A percentile compares a stretch with the other conserved stretches of the same genome.
These are phyloP conservation scores for Sialia sialis DNA, from an alignment of 2,113 vertebrate genomes.

Conservation along the genomic window DNA sequence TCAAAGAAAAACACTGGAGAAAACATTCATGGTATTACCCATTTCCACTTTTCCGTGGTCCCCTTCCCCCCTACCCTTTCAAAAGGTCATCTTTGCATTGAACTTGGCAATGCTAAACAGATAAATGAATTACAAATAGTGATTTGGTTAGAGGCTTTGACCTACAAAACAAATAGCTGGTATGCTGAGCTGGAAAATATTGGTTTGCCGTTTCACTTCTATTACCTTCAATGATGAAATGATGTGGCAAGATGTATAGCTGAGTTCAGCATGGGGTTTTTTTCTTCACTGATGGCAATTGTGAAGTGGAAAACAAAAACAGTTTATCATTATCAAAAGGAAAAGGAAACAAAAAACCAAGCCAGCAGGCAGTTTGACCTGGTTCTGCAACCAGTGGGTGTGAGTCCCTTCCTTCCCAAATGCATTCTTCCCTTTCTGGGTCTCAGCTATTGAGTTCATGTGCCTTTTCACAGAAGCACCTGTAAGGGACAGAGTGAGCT, in stretches of 20 bases:
- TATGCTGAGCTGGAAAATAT: not conserved
- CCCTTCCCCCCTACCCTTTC: not conserved
- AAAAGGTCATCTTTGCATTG: slow-evolving; percentile 1
- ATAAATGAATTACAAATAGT: not conserved
- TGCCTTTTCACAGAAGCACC: slow-evolving; percentile 23
- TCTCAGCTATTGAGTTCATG: not conserved
- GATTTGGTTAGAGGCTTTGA: not conserved
- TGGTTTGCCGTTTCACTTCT: not conserved
- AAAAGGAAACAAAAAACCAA: slow-evolving; percentile 14
- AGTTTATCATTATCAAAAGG: slow-evolving; percentile 14
- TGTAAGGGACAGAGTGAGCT: not conserved
- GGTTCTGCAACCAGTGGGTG: not conserved
- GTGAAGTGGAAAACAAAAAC: not conserved
- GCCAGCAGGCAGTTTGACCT: slow-evolving; percentile 29
- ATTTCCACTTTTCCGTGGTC: not conserved
- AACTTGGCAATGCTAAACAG: not conserved
- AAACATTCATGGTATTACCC: not conserved
- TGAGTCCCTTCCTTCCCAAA: slow-evolving; percentile 36
- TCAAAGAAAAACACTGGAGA: slow-evolving; percentile 6
- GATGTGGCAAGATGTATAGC: not conserved
- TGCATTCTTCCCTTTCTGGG: not conserved
- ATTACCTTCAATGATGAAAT: not conserved
- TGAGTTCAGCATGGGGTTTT: not conserved
- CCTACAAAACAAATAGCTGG: not conserved
- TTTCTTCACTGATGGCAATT: not conserved